phyloP scores from a whole-genome alignment of 2,888 invertebrate species.

The Corbicula japonica region DNA sequence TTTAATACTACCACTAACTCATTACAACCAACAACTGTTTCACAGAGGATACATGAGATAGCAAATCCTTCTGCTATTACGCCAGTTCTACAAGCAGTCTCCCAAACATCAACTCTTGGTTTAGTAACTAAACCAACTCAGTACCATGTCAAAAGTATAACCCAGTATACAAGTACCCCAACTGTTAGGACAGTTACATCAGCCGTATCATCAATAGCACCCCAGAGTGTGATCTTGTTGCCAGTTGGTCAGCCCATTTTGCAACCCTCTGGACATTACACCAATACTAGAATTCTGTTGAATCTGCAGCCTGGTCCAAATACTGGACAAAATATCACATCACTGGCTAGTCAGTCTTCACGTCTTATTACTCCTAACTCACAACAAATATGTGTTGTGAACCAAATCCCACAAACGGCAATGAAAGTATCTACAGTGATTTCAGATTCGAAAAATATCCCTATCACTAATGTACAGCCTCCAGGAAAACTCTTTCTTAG shows the following conservation, averaged over 20 bases:
- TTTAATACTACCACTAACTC: conserved; percentile 25
- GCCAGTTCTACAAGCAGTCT: conserved; percentile 1
- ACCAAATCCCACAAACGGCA: background rate
- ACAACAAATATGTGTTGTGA: background rate
- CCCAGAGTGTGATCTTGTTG: background rate
- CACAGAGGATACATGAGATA: conserved; percentile 35
- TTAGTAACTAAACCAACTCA: conserved; percentile 17
- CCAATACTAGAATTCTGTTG: conserved; percentile 1
- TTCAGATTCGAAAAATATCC: too few relatives aligned
- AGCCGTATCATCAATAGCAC: conserved; percentile 3
- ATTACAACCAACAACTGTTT: conserved; percentile 16
- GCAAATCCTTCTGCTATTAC: conserved; percentile 3
- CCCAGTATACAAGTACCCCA: conserved; percentile 31
- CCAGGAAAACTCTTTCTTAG: background rate
- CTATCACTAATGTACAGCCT: too few relatives aligned
- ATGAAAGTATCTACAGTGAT: too few relatives aligned
- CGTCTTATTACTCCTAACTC: background rate
- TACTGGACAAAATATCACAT: background rate
- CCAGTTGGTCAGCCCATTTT: conserved; percentile 13
- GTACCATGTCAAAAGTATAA: conserved; percentile 42
- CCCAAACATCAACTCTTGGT: background rate
- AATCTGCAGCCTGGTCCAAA: background rate
- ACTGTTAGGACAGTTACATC: background rate
- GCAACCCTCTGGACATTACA: background rate
- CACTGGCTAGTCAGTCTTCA: too few relatives aligned